Percentiles rank a stretch among this genome's conserved stretches.
These are phyloP conservation scores for Acanthurus tractus DNA, from an alignment of 2,797 vertebrate genomes.

Conservation along the genomic window DNA sequence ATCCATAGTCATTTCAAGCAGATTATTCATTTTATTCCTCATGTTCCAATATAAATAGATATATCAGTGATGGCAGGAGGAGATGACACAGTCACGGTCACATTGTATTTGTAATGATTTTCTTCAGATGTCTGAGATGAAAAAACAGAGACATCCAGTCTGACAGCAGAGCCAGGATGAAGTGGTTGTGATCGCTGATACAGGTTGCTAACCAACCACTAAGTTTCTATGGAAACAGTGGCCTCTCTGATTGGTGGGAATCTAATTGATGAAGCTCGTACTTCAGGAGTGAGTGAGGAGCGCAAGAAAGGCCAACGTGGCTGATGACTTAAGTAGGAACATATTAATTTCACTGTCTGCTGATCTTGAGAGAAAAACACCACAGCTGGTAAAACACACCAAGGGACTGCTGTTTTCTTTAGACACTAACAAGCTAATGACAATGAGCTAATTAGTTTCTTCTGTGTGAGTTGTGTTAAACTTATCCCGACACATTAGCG, in stretches of 20 bases:
- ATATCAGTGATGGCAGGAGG: neutral
- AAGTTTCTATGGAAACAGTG: conserved; percentile 77
- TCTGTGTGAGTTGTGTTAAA: too few relatives aligned
- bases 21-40: neutral
- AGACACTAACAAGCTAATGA: neutral
- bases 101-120: conserved; percentile 8
- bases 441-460: too few relatives aligned
- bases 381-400: neutral
- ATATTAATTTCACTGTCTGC: neutral
- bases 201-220: conserved; percentile 63
- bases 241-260: conserved; percentile 42
- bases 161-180: conserved; percentile 43
- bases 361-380: neutral
- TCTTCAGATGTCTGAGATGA: conserved; percentile 4
- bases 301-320: conserved; percentile 1
- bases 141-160: conserved; percentile 40
- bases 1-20: neutral
- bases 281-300: conserved; percentile 32
- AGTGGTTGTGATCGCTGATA: conserved; percentile 37
- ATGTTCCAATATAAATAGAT: neutral
- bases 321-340: neutral
- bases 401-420: conserved; percentile 16
- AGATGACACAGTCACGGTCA: neutral
- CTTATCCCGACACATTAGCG: too few relatives aligned
- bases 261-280: conserved; percentile 55